Evolutionary conservation across 2,113 vertebrate genomes (phyloP).

Genomic region (Turnix velox): DNA sequence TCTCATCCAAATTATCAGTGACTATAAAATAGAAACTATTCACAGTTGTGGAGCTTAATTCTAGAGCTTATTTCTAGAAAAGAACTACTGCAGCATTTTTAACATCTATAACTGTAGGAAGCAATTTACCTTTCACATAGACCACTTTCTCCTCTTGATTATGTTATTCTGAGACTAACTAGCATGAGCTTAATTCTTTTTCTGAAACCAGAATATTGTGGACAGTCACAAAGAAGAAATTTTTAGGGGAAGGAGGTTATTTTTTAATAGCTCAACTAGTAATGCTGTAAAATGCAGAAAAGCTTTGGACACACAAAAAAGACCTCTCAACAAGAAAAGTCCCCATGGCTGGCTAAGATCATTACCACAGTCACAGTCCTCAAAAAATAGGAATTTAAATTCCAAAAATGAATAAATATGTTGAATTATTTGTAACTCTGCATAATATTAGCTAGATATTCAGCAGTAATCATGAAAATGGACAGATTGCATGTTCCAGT

Average conservation of each 20-base stretch:
- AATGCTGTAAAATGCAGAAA: not conserved
- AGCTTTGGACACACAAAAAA: not conserved
- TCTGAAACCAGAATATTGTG: not conserved
- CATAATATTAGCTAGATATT: not conserved
- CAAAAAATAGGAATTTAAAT: not conserved
- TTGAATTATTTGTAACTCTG: constrained; percentile 14
- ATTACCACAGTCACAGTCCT: not conserved
- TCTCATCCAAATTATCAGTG: not conserved
- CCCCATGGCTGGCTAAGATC: not conserved
- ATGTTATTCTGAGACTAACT: not conserved
- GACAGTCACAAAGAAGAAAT: not conserved
- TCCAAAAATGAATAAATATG: not conserved
- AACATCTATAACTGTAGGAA: not conserved
- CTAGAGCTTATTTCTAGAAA: not conserved
- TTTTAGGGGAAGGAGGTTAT: not conserved
- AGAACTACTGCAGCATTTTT: not conserved
- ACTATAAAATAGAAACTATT: not conserved
- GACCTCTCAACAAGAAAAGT: not conserved
- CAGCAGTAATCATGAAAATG: not conserved
- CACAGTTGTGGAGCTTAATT: not conserved
- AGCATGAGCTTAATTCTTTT: fast-evolving
- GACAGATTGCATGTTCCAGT: constrained; percentile 14
- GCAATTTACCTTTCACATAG: not conserved
- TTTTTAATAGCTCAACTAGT: not conserved
- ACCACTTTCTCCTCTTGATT: not conserved